These are phyloP conservation scores for Drosophila prostipennis DNA, from an alignment of 2,888 invertebrate genomes.

Conservation along the genomic window DNA sequence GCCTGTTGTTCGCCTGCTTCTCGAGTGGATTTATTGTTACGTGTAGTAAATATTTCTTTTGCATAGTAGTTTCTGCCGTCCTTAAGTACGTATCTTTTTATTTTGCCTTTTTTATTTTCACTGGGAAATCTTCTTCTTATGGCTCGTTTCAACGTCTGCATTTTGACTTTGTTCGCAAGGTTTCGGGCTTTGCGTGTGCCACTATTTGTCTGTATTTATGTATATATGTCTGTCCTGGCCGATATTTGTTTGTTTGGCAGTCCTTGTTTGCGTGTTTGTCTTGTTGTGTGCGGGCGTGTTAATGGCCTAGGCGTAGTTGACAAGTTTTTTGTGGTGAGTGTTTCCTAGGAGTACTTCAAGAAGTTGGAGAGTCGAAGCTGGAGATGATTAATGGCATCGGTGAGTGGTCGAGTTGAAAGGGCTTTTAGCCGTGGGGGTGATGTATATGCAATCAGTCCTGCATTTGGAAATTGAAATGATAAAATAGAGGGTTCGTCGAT, in stretches of 20 bases:
- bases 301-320: constrained; percentile 77
- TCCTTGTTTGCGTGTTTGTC: constrained; percentile 23
- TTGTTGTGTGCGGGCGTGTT: constrained; percentile 66
- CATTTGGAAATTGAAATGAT: neutral
- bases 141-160: neutral
- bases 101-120: constrained; percentile 15
- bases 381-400: constrained; percentile 61
- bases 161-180: constrained; percentile 66
- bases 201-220: constrained; percentile 32
- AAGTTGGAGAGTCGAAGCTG: constrained; percentile 32
- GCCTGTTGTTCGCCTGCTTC: constrained; percentile 49
- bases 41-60: constrained; percentile 77
- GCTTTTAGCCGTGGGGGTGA: neutral
- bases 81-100: neutral
- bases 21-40: constrained; percentile 79
- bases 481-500: neutral
- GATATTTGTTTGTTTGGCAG: constrained; percentile 54
- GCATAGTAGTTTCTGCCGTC: constrained; percentile 28
- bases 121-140: constrained; percentile 9
- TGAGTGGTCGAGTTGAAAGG: constrained; percentile 15
- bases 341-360: constrained; percentile 43
- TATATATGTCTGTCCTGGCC: constrained; percentile 15
- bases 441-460: neutral
- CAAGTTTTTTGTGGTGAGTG: constrained; percentile 72
- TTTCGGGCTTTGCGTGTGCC: constrained; percentile 55